phyloP scores from a whole-genome alignment of 2,888 invertebrate genomes.

The Drosophila diplacantha region DNA sequence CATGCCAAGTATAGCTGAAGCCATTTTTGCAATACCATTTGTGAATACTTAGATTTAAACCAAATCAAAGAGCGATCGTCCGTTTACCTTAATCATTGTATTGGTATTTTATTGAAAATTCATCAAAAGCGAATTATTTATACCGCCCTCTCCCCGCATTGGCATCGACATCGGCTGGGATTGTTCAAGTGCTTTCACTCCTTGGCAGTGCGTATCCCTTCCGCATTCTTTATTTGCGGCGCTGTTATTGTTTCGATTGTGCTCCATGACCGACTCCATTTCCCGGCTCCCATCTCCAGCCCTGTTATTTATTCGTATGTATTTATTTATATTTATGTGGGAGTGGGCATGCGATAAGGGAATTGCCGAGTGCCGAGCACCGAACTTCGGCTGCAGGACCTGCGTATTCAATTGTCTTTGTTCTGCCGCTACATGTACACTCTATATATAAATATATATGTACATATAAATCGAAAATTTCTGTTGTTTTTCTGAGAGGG shows the following conservation, averaged over 20 bases:
- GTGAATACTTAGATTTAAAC: background rate
- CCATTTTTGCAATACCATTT: background rate
- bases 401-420: slow-evolving; percentile 32
- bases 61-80: background rate
- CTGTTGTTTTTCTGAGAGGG: slow-evolving; percentile 28
- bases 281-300: slow-evolving; percentile 25
- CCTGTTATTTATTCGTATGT: slow-evolving; percentile 49
- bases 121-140: slow-evolving; percentile 46
- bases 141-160: slow-evolving; percentile 5
- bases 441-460: slow-evolving; percentile 25
- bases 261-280: slow-evolving; percentile 39
- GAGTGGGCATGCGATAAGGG: slow-evolving; percentile 27
- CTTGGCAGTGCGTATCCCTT: slow-evolving; percentile 10
- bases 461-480: slow-evolving; percentile 65
- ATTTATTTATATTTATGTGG: slow-evolving; percentile 45
- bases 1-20: background rate
- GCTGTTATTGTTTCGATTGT: slow-evolving; percentile 50
- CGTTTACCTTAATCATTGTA: slow-evolving; percentile 20
- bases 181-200: slow-evolving; percentile 39
- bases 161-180: slow-evolving; percentile 7
- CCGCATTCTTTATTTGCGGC: slow-evolving; percentile 14
- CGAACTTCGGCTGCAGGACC: slow-evolving; percentile 19
- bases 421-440: slow-evolving; percentile 12
- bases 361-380: slow-evolving; percentile 8
- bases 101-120: slow-evolving; percentile 39